Evolutionary conservation across 2,888 invertebrate genomes (phyloP), one percentile per base, ranked within the genome.

Genomic region (Melanophora roralis): DNA sequence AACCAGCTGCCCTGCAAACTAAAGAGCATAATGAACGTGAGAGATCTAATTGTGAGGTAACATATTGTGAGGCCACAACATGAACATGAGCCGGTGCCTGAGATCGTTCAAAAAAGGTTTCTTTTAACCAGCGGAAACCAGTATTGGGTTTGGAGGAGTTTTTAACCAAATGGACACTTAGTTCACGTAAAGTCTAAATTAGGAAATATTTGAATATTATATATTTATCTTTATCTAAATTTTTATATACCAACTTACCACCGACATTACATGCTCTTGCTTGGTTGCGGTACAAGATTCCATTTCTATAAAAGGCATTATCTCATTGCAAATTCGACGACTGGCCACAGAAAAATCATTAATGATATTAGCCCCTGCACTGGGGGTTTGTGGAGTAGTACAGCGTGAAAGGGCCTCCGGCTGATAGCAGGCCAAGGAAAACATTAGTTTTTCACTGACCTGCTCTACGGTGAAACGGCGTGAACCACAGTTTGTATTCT

Each of bases 201-300:
- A 27, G 38, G 38, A 57, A 19, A 16, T 34, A 47, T 51, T n/a
- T 19, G n/a, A 38, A n/a, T 36, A 12, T 19, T 5, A 12, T 12
- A n/a, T n/a, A n/a, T n/a, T n/a, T n/a, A n/a, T n/a, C n/a, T n/a
- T n/a, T n/a, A n/a, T n/a, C n/a, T n/a, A n/a, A n/a, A n/a, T n/a
- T n/a, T 38, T 16, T 8, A 1, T 3, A 74, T 23, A 2, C 8
- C 0, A 62, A 77, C 92, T 90, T 84, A 95, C 95, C 87, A 96
- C 96, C 8, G 96, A 96, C 47, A 96, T 95, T 45, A 96, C 94
- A 87, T 96, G 96, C 85, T 96, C 96, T 89, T 96, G 96, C 85
- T 95, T 95, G 84, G 95, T 95, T 12, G 96, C 96, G 2, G 96
- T 96, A 87, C 96, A 96, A 45, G 94, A 94, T 89, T 96, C 96